Conservation (phyloP, 2,888 invertebrate species). For the Cryptophagus acutangulus region DNA sequence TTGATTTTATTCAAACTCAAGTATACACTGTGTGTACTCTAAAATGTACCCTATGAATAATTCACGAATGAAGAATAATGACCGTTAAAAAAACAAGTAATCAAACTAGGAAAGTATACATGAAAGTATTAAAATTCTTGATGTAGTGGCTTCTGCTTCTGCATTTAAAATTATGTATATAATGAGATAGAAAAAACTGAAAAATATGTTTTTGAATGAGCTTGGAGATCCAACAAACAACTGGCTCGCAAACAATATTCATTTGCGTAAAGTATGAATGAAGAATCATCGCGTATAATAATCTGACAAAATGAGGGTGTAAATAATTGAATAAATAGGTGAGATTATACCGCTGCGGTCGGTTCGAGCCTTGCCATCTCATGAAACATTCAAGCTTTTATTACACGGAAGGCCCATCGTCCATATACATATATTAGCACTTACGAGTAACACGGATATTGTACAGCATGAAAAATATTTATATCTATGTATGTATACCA, state of each 20-base stretch:
- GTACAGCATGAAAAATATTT: too few species aligned
- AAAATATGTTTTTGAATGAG: background rate
- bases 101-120: background rate
- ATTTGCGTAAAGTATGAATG: too few species aligned
- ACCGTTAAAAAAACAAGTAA: background rate
- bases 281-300: slow-evolving; percentile 21
- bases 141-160: too few species aligned
- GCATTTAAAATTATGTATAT: too few species aligned
- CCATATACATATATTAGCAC: slow-evolving; percentile 25
- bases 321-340: slow-evolving; percentile 30
- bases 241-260: too few species aligned
- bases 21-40: too few species aligned
- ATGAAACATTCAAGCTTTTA: slow-evolving; percentile 28
- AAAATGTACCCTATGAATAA: too few species aligned
- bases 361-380: slow-evolving; percentile 18
- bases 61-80: too few species aligned
- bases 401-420: slow-evolving; percentile 18
- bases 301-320: slow-evolving; percentile 28
- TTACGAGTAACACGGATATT: slow-evolving; percentile 7
- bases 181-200: background rate
- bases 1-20: too few species aligned
- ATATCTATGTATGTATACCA: background rate
- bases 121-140: too few species aligned
- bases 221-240: too few species aligned
- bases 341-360: slow-evolving; percentile 23